phyloP scores from a whole-genome alignment of 2,888 invertebrate species.

The Anorthoa munda region DNA sequence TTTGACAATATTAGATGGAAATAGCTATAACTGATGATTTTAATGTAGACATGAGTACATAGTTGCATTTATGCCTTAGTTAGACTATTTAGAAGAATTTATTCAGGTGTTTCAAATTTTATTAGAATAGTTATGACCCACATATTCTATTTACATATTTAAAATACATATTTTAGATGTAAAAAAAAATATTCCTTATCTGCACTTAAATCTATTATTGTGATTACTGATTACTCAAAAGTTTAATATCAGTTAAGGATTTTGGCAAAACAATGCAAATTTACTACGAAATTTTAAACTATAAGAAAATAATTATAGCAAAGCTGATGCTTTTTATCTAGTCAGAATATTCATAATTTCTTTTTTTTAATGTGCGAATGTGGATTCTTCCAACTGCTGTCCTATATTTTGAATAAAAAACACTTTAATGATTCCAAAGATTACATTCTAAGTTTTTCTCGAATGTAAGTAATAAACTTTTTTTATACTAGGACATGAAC shows the following conservation, averaged over 20 bases:
- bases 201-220: conserved; percentile 33
- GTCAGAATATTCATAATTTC: conserved; percentile 44
- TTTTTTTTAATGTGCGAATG: conserved; percentile 23
- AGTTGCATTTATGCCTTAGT: not conserved
- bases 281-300: conserved; percentile 51
- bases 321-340: conserved; percentile 42
- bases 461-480: not conserved
- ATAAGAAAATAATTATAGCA: conserved; percentile 3
- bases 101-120: not conserved
- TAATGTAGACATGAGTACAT: not conserved
- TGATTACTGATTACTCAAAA: conserved; percentile 14
- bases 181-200: conserved; percentile 15
- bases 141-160: conserved; percentile 16
- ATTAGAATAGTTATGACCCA: not conserved
- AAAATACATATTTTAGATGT: conserved; percentile 30
- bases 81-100: not conserved
- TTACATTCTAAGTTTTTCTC: not conserved
- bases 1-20: conserved; percentile 23
- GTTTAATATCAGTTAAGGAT: conserved; percentile 40
- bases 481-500: not conserved
- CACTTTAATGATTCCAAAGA: conserved; percentile 2
- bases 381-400: conserved; percentile 21
- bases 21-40: not conserved
- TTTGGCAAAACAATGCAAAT: conserved; percentile 64
- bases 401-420: conserved; percentile 10